Evolutionary conservation across 2,888 invertebrate species (phyloP), one percentile per base, ranked within the genome.

Genomic region (Drosophila tripunctata): DNA sequence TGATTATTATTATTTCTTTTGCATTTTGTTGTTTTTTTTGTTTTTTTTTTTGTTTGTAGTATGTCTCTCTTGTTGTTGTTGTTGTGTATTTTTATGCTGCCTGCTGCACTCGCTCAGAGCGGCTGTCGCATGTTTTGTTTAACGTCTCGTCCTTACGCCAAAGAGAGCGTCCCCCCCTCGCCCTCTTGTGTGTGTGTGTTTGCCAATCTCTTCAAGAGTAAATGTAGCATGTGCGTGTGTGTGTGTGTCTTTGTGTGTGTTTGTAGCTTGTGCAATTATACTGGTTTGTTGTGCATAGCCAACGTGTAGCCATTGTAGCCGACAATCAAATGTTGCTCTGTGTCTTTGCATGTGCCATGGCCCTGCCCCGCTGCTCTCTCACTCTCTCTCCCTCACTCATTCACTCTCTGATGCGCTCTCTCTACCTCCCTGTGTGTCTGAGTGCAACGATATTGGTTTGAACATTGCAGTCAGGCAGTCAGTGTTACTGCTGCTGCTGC

Each of bases 281-380:
- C 79, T 80, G 79, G 79, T 80, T 85, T 80, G 79, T 66, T 79
- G 84, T 79, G 81, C 84, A 80, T 68, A 61, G 75, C 55, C 60
- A 12, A 67, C 67, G 52, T 81, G 77, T 68, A 61, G 75, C 55
- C 60, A 12, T 58, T 67, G 52, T 27, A 71, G 67, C 73, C 81
- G 82, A 80, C 84, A 80, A 78, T 78, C 78, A 79, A 79, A 78
- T 80, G 81, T 76, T 75, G 72, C 76, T 64, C 63, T 64, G 77
- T 76, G 65, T 71, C 67, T 61, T 64, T 69, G 75, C 66, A 65
- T 73, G 57, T 19, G 31, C 52, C 27, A n/a, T n/a, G n/a, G n/a
- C n/a, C n/a, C n/a, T n/a, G n/a, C n/a, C n/a, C n/a, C n/a, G n/a
- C 21, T 51, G 51, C 60, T 55, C 50, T 63, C 51, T 5, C 14